Evolutionary conservation across 1,140 invertebrate genomes (phyloP).

Genomic region (Bacillus rossius): DNA sequence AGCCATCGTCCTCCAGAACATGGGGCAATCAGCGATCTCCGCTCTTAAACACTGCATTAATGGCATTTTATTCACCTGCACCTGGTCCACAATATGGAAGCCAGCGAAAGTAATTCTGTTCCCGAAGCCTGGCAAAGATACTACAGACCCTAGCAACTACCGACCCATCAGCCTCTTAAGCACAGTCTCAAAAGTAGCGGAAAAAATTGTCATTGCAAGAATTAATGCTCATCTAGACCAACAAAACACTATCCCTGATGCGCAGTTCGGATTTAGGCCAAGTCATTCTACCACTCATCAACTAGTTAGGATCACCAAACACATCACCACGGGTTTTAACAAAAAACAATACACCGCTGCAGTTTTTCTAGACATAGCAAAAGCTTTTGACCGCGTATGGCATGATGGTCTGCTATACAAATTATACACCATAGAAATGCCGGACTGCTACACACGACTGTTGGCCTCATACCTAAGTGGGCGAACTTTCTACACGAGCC

Average conservation of each 20-base stretch:
- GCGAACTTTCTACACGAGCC: not conserved
- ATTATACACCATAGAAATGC: not conserved
- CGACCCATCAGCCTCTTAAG: slow-evolving; percentile 10
- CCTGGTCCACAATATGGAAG: not conserved
- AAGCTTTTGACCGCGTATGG: slow-evolving; percentile 37
- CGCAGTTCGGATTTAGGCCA: slow-evolving; percentile 14
- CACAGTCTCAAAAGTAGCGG: slow-evolving; percentile 4
- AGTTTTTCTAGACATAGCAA: slow-evolving; percentile 32
- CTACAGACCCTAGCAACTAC: slow-evolving; percentile 5
- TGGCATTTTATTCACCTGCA: not conserved
- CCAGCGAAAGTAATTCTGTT: slow-evolving; percentile 9
- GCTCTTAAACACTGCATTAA: slow-evolving; percentile 3
- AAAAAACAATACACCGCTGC: slow-evolving; percentile 28
- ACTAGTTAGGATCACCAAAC: slow-evolving; percentile 19
- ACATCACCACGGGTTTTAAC: slow-evolving; percentile 24
- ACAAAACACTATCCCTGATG: not conserved
- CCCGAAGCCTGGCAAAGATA: slow-evolving; percentile 10
- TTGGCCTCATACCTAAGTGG: not conserved
- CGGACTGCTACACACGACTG: not conserved
- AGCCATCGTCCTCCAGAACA: slow-evolving; percentile 2
- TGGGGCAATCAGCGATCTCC: not conserved
- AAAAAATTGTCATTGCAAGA: too few relatives aligned
- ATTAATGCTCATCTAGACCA: not conserved
- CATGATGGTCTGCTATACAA: slow-evolving; percentile 23
- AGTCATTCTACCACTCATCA: too few relatives aligned